Conservation (phyloP, 2,113 vertebrate species). For the Oryzias celebensis region DNA sequence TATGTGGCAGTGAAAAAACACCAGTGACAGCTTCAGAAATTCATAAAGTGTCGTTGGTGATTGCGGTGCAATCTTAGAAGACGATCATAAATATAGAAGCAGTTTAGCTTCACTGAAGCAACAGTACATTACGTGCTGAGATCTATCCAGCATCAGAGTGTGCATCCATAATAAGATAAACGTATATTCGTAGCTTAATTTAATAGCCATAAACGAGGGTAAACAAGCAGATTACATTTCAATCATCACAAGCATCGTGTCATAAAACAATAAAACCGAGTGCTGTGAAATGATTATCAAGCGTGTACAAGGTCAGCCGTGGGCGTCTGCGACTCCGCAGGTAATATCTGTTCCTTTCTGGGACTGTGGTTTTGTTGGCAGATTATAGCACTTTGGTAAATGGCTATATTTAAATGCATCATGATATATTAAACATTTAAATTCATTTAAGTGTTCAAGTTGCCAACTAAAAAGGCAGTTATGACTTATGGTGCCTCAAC, state of each 20-base stretch:
- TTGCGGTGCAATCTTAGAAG: slow-evolving; percentile 44
- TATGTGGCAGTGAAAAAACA: slow-evolving; percentile 24
- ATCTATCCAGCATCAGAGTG: not conserved
- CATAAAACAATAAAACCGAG: slow-evolving; percentile 29
- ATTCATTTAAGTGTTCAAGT: no score
- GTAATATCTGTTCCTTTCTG: slow-evolving; percentile 3
- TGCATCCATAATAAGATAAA: slow-evolving; percentile 33
- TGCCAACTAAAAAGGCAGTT: no score
- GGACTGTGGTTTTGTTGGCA: not conserved
- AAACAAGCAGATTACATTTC: slow-evolving; percentile 38
- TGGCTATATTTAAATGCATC: no score
- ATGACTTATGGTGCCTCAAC: no score
- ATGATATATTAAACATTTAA: no score
- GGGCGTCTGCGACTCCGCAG: slow-evolving; percentile 12
- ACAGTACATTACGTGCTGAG: slow-evolving; percentile 37
- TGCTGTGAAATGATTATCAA: slow-evolving; percentile 25
- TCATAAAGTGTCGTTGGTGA: no score
- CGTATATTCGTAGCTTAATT: slow-evolving; percentile 41
- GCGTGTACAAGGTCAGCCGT: slow-evolving; percentile 18
- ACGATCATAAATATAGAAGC: slow-evolving; percentile 51
- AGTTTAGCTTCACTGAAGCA: slow-evolving; percentile 55
- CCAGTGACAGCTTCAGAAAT: slow-evolving; percentile 42
- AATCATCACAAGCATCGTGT: slow-evolving; percentile 20
- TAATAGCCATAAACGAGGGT: slow-evolving; percentile 28
- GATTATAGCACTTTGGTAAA: not conserved